Conservation (phyloP, 2,888 invertebrate genomes). For the Lamproptera curius region DNA sequence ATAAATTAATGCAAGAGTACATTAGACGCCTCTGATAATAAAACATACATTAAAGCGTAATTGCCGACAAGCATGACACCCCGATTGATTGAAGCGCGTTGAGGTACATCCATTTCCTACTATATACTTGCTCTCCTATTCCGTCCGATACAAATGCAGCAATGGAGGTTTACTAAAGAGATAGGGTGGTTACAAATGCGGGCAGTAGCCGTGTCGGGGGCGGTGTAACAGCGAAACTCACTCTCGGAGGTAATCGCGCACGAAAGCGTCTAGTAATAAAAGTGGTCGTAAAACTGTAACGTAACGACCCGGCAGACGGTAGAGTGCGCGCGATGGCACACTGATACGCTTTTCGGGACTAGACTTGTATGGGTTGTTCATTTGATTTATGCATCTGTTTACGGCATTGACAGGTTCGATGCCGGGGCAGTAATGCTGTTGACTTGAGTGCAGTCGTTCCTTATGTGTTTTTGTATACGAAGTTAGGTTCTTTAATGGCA, state of each 20-base stretch:
- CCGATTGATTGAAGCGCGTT: conserved; percentile 19
- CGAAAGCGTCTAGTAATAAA: conserved; percentile 78
- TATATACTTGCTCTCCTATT: conserved; percentile 3
- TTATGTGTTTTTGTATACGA: no score
- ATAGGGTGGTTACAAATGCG: conserved; percentile 26
- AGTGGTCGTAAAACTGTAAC: conserved; percentile 74
- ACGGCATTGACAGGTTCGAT: conserved; percentile 44
- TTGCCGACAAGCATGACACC: conserved; percentile 55
- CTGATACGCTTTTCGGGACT: conserved; percentile 67
- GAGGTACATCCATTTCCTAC: conserved; percentile 35
- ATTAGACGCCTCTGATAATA: conserved; percentile 73
- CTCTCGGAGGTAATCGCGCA: conserved; percentile 77
- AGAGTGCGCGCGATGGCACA: conserved; percentile 71
- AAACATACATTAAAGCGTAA: conserved; percentile 75
- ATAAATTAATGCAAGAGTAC: conserved; percentile 75
- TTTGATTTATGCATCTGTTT: conserved; percentile 56
- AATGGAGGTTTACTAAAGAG: conserved; percentile 43
- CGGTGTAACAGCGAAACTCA: conserved; percentile 76
- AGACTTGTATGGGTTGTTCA: conserved; percentile 39
- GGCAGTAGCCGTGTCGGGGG: conserved; percentile 48
- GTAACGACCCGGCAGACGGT: conserved; percentile 70
- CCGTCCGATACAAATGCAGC: conserved; percentile 30
- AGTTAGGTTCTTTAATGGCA: no score
- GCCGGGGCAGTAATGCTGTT: conserved; percentile 24
- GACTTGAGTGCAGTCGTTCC: no score